A percentile compares a stretch with the other conserved stretches of the same genome.
Conservation (phyloP, 2,113 vertebrate species). For the Zosterops lateralis region DNA sequence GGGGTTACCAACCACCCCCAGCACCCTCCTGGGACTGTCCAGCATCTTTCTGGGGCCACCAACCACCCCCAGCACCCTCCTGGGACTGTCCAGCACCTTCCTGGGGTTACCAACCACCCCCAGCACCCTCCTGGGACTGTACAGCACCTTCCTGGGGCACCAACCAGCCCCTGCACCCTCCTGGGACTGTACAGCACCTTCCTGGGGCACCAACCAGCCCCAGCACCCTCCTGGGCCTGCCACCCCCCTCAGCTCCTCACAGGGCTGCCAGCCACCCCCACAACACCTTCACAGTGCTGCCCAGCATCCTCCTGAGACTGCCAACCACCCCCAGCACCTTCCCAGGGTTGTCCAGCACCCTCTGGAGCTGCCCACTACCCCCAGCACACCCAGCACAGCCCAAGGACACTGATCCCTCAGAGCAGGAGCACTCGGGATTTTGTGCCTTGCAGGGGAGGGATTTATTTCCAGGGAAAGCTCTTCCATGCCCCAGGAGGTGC, state of each 20-base stretch:
- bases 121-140: not conserved
- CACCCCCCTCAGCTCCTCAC: not conserved
- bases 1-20: not conserved
- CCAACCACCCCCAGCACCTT: no score
- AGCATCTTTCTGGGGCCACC: no score
- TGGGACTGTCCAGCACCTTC: no score
- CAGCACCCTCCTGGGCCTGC: not conserved
- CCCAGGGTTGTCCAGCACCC: not conserved
- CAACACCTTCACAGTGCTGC: not conserved
- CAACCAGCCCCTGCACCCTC: no score
- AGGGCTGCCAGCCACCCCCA: not conserved
- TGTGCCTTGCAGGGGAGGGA: not conserved
- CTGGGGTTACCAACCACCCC: not conserved
- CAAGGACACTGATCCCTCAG: rapidly evolving
- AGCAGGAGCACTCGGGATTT: rapidly evolving
- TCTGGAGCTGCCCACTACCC: not conserved
- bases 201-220: rapidly evolving
- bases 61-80: no score
- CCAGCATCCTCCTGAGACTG: not conserved
- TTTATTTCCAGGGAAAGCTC: not conserved
- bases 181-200: not conserved
- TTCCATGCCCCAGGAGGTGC: not conserved
- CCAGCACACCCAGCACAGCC: not conserved
- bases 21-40: no score
- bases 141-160: not conserved